phyloP scores from a whole-genome alignment of 2,113 vertebrate species.

The Smithornis capensis region DNA sequence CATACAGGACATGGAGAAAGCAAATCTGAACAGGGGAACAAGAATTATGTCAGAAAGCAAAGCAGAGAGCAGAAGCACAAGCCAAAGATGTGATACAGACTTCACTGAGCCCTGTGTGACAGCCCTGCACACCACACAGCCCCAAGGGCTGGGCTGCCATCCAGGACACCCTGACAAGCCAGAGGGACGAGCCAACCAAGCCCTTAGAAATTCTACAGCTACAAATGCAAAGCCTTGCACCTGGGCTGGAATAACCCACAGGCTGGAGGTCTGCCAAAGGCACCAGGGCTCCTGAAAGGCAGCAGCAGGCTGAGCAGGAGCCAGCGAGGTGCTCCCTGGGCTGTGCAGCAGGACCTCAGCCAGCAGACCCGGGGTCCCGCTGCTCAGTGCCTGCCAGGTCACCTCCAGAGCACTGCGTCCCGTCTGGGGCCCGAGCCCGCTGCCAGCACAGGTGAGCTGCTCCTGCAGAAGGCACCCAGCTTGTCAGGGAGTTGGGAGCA shows the following conservation, averaged over 20 bases:
- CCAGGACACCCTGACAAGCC: neutral
- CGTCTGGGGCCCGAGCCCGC: neutral
- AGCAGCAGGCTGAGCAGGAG: neutral
- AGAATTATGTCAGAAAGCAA: neutral
- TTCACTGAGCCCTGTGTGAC: neutral
- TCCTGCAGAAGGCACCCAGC: neutral
- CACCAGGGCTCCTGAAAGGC: neutral
- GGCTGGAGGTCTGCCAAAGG: neutral
- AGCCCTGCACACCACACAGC: fast-evolving
- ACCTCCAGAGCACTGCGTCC: neutral
- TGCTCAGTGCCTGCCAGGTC: neutral
- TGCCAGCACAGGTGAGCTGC: neutral
- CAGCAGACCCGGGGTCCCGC: neutral
- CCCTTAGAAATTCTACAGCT: neutral
- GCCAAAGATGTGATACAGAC: neutral
- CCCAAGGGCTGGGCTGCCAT: neutral
- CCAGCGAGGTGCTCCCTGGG: neutral
- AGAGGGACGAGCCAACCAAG: neutral
- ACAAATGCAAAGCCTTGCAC: neutral
- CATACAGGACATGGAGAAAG: neutral
- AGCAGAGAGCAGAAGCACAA: neutral
- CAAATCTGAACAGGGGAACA: neutral
- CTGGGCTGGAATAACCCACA: neutral
- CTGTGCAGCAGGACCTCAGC: neutral
- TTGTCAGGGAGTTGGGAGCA: neutral